A percentile compares a stretch with the other conserved stretches of the same genome.
Evolutionary conservation across 2,113 vertebrate genomes (phyloP).

Genomic region (Odobenus rosmarus): DNA sequence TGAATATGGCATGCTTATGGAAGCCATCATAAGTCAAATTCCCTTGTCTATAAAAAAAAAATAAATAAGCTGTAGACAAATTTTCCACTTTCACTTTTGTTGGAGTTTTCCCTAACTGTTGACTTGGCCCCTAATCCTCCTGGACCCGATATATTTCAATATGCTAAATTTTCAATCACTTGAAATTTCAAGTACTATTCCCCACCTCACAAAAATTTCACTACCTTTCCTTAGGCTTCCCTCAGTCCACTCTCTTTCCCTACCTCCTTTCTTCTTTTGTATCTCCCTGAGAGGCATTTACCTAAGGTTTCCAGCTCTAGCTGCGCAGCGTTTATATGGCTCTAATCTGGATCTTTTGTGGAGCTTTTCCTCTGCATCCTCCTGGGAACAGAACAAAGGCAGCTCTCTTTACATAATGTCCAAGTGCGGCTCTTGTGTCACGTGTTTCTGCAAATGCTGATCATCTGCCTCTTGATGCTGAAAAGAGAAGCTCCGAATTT

Average conservation of each 20-base stretch:
- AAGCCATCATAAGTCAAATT: not conserved
- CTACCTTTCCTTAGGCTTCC: constrained; percentile 69
- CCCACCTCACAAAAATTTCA: not conserved
- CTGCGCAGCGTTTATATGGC: constrained; percentile 75
- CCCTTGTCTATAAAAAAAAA: not conserved
- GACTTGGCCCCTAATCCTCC: not conserved
- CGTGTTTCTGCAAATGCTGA: constrained; percentile 72
- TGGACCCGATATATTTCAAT: not conserved
- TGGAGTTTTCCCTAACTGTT: not conserved
- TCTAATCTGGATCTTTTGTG: constrained; percentile 74
- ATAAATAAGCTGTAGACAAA: not conserved
- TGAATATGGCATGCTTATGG: not conserved
- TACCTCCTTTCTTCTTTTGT: constrained; percentile 68
- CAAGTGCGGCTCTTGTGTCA: constrained; percentile 63
- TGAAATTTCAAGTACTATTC: constrained; percentile 2
- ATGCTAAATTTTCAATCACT: not conserved
- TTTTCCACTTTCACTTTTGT: not conserved
- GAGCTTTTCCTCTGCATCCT: constrained; percentile 75
- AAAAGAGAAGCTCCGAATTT: constrained; percentile 58
- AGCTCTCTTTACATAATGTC: constrained; percentile 76
- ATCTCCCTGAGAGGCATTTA: constrained; percentile 71
- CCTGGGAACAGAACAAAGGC: constrained; percentile 76
- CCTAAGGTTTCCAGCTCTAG: constrained; percentile 60
- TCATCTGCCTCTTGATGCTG: not conserved
- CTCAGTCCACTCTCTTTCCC: constrained; percentile 25